Evolutionary conservation across 2,797 vertebrate species (phyloP).

Genomic region (Manis pentadactyla): DNA sequence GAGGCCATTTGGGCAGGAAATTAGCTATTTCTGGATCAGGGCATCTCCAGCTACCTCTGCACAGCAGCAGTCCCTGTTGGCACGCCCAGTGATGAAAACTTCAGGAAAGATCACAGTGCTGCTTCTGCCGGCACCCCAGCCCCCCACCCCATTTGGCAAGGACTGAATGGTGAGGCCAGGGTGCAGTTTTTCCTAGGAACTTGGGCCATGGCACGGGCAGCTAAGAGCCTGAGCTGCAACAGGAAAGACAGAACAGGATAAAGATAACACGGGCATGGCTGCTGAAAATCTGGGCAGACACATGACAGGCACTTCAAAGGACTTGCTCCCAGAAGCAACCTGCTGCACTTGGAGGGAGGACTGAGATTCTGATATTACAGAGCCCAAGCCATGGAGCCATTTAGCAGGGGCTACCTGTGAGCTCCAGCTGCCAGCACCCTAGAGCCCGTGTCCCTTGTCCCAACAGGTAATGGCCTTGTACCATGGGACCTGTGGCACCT

Average conservation of each 20-base stretch:
- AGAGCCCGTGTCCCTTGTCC: not conserved
- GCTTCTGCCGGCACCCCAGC: too few species aligned
- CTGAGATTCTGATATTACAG: not conserved
- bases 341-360: too few species aligned
- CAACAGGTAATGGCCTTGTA: not conserved
- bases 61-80: not conserved
- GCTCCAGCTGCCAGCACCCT: not conserved
- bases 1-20: too few species aligned
- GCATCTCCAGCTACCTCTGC: not conserved
- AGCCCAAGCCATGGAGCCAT: not conserved
- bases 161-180: not conserved
- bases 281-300: not conserved
- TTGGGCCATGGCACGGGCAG: fast-evolving
- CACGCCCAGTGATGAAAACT: not conserved
- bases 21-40: not conserved
- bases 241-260: not conserved
- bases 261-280: not conserved
- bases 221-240: not conserved
- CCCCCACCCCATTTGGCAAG: not conserved
- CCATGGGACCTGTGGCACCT: fast-evolving
- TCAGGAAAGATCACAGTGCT: not conserved
- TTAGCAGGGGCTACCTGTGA: not conserved
- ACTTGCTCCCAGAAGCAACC: not conserved
- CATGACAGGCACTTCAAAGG: not conserved
- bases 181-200: not conserved